Conservation (phyloP, 2,113 vertebrate species). For the Anhinga anhinga region DNA sequence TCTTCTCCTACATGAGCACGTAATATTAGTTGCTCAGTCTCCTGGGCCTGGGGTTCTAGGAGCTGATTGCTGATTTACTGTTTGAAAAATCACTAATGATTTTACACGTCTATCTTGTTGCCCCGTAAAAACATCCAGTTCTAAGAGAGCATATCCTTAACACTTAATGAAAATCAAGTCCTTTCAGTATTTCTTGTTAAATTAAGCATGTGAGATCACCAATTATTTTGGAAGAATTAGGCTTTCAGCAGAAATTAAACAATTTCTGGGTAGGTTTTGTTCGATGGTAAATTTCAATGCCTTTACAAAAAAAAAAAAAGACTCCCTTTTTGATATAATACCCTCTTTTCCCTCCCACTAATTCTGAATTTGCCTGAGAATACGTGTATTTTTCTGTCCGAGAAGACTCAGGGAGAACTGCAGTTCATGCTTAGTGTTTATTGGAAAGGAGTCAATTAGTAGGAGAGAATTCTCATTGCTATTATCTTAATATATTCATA, state of each 20-base stretch:
- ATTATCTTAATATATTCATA: constrained; percentile 16
- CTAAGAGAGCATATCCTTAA: background rate
- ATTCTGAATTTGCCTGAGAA: background rate
- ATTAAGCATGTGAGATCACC: background rate
- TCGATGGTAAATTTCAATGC: background rate
- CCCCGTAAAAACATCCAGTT: background rate
- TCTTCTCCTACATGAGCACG: background rate
- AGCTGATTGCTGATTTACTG: background rate
- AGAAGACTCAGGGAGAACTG: background rate
- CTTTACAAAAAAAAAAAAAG: background rate
- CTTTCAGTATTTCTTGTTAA: background rate
- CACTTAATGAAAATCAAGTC: background rate
- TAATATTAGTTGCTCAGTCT: background rate
- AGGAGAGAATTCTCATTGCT: background rate
- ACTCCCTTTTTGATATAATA: background rate
- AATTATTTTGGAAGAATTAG: background rate
- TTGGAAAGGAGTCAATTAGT: background rate
- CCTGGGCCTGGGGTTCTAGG: background rate
- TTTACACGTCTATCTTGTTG: background rate
- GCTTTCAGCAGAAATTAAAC: background rate
- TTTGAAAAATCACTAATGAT: background rate
- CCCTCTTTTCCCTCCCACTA: fast-evolving
- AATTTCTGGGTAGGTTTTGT: background rate
- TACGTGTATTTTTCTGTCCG: background rate
- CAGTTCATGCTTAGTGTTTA: background rate